These are phyloP conservation scores for Falco berigora DNA, from an alignment of 2,797 vertebrate species.

Conservation along the genomic window DNA sequence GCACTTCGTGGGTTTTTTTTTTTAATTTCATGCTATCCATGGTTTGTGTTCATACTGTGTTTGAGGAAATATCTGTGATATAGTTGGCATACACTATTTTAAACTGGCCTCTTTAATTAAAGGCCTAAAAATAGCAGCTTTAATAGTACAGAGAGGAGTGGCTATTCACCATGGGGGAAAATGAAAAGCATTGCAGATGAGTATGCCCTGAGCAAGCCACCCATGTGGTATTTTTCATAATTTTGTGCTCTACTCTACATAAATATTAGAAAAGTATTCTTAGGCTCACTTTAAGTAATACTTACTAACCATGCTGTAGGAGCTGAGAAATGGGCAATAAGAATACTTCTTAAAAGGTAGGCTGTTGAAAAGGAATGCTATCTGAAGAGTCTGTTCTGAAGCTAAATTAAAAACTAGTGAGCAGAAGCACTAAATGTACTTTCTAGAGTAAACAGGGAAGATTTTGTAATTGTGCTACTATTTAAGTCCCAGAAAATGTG, in stretches of 20 bases:
- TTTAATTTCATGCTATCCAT: neutral
- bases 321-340: neutral
- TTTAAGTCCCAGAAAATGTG: neutral
- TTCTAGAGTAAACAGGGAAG: neutral
- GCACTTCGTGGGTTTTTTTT: neutral
- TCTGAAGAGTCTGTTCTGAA: neutral
- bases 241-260: neutral
- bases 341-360: neutral
- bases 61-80: neutral
- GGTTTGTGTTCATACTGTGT: neutral
- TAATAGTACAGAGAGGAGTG: neutral
- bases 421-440: neutral
- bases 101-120: neutral
- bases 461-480: neutral
- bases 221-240: neutral
- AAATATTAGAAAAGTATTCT: neutral
- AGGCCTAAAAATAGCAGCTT: neutral
- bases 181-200: neutral
- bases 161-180: neutral
- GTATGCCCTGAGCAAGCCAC: neutral
- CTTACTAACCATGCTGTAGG: neutral
- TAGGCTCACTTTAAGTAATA: neutral
- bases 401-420: neutral
- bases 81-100: neutral
- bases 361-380: neutral